A percentile compares a stretch with the other conserved stretches of the same genome.
Evolutionary conservation across 1,140 invertebrate species (phyloP).

Genomic region (Micrasema longulum): DNA sequence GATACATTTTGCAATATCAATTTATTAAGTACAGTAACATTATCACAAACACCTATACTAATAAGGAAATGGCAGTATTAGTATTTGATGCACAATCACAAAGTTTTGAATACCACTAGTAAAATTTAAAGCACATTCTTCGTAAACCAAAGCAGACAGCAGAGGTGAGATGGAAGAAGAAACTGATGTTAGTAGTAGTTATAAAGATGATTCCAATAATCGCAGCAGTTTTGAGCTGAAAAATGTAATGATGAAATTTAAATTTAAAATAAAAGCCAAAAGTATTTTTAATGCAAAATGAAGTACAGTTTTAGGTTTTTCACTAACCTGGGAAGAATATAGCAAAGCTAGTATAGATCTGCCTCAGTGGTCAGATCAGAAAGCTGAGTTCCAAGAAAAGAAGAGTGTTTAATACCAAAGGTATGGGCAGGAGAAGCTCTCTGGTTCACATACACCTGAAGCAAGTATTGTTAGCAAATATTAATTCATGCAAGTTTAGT

Average conservation of each 20-base stretch:
- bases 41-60: constrained; percentile 40
- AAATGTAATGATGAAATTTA: constrained; percentile 25
- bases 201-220: constrained; percentile 11
- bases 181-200: constrained; percentile 16
- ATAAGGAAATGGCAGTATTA: constrained; percentile 22
- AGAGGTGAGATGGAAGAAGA: constrained; percentile 15
- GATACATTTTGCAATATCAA: not conserved
- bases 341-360: constrained; percentile 47
- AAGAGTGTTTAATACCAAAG: constrained; percentile 83
- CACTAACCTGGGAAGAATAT: constrained; percentile 25
- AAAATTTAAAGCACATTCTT: constrained; percentile 7
- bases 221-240: constrained; percentile 16
- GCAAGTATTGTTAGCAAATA: constrained; percentile 3
- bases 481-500: constrained; percentile 29
- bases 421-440: constrained; percentile 73
- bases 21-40: constrained; percentile 5
- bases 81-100: constrained; percentile 39
- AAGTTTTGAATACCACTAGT: constrained; percentile 1
- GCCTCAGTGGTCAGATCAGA: constrained; percentile 45
- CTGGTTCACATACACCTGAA: constrained; percentile 65
- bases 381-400: constrained; percentile 69
- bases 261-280: not conserved
- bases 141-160: constrained; percentile 11
- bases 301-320: not conserved
- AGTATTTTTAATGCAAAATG: not conserved